Percentiles rank a stretch among this genome's conserved stretches.
phyloP scores from a whole-genome alignment of 1,140 invertebrate genomes.

The Chrysoperla carnea region DNA sequence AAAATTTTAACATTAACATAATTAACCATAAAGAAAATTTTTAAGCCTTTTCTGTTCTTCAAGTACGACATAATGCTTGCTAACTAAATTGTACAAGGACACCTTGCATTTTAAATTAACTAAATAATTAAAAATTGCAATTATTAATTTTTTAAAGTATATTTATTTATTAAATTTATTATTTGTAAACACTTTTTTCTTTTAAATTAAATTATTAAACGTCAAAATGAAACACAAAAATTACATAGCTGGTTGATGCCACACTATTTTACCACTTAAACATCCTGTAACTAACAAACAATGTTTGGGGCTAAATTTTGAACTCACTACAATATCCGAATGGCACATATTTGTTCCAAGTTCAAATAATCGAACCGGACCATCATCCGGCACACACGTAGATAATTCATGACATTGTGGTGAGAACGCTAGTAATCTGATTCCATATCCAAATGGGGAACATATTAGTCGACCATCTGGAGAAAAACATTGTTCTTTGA shows the following conservation, averaged over 20 bases:
- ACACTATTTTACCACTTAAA: constrained; percentile 68
- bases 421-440: constrained; percentile 66
- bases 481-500: constrained; percentile 78
- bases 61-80: too few species aligned
- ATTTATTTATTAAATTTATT: not conserved
- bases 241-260: constrained; percentile 57
- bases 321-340: constrained; percentile 71
- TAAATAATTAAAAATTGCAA: not conserved
- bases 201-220: not conserved
- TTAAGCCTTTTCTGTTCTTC: too few species aligned
- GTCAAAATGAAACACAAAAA: not conserved
- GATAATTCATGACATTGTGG: constrained; percentile 61
- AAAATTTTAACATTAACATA: too few species aligned
- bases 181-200: not conserved
- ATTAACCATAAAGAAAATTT: too few species aligned
- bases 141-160: not conserved
- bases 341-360: constrained; percentile 55
- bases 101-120: not conserved
- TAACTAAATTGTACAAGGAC: not conserved
- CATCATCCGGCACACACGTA: constrained; percentile 35
- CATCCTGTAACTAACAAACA: constrained; percentile 77
- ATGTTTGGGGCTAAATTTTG: constrained; percentile 76
- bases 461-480: constrained; percentile 74
- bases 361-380: constrained; percentile 34
- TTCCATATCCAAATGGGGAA: constrained; percentile 72